Evolutionary conservation across 2,888 invertebrate genomes (phyloP), one percentile per base, ranked within the genome.

Genomic region (Zhuqinia jingwanae): DNA sequence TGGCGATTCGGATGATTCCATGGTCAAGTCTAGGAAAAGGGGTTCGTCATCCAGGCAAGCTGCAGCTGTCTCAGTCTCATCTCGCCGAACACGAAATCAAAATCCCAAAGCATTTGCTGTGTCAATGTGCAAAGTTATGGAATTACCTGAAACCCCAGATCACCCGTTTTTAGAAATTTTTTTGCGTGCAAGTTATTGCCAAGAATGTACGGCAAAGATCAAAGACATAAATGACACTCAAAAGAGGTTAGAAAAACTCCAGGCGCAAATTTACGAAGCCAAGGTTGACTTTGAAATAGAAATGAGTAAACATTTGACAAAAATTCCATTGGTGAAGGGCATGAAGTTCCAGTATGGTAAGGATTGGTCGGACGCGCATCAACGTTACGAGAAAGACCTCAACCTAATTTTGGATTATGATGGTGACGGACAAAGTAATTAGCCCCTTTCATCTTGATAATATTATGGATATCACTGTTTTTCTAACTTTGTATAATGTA

Each of bases 251-350:
- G 87, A 87, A 53, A 82, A 70, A n/a, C 36, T 83, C 45, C 82
- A 83, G 50, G 63, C 25, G n/a, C 70, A 30, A 50, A 53, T 87
- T 11, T 2, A 30, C 0, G 87, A 87, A 30, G 77, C 70, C n/a
- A 47, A 70, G 65, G 75, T 79, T 6, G 87, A 87, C 45, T 42
- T 87, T 78, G 87, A 87, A 25, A 63, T 87, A 8, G 87, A 87
- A 27, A 22, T 87, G 10, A 87, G 87, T 63, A 87, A 87, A 25
- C 87, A 87, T 65, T 65, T 87, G 45, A 70, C 82, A 22, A 83
- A 56, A 36, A 77, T 87, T n/a, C 87, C 87, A 8, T 50, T 58
- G 30, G 63, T 50, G 53, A 68, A 36, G 56, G 50, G 36, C 42
- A 58, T 36, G 3, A 3, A 8, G 8, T 36, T 36, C 8, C 36